A percentile compares a stretch with the other conserved stretches of the same genome.
phyloP scores from a whole-genome alignment of 2,113 vertebrate genomes.

The Grallaria varia region DNA sequence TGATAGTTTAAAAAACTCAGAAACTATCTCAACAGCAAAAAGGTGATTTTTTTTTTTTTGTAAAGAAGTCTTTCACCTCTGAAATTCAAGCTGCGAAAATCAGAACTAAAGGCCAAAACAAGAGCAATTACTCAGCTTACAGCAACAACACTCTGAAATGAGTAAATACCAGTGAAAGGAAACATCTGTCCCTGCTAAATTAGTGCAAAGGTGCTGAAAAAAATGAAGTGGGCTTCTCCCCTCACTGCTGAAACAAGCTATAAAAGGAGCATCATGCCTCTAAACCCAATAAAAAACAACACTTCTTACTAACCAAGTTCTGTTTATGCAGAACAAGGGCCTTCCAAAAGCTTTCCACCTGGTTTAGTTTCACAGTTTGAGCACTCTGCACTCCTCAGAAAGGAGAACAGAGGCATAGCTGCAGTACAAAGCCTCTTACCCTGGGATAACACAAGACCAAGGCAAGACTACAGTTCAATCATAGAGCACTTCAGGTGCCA shows the following conservation, averaged over 20 bases:
- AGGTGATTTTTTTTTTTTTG: not conserved
- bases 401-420: not conserved
- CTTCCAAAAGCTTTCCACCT: not conserved
- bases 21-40: not conserved
- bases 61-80: not conserved
- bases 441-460: not conserved
- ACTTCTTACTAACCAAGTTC: not conserved
- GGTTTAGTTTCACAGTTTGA: constrained; percentile 13
- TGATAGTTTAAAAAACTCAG: constrained; percentile 7
- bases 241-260: not conserved
- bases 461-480: not conserved
- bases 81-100: constrained; percentile 32
- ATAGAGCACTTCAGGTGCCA: not conserved
- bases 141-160: constrained; percentile 17
- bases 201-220: constrained; percentile 11
- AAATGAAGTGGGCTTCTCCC: not conserved
- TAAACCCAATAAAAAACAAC: not conserved
- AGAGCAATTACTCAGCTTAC: constrained; percentile 17
- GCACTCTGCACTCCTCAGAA: not conserved
- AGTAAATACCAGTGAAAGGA: constrained; percentile 13
- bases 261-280: not conserved
- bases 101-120: constrained; percentile 33
- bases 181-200: not conserved
- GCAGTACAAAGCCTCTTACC: not conserved
- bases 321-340: not conserved